Conservation (phyloP, 1,140 invertebrate genomes). For the Brachionus rubens region DNA sequence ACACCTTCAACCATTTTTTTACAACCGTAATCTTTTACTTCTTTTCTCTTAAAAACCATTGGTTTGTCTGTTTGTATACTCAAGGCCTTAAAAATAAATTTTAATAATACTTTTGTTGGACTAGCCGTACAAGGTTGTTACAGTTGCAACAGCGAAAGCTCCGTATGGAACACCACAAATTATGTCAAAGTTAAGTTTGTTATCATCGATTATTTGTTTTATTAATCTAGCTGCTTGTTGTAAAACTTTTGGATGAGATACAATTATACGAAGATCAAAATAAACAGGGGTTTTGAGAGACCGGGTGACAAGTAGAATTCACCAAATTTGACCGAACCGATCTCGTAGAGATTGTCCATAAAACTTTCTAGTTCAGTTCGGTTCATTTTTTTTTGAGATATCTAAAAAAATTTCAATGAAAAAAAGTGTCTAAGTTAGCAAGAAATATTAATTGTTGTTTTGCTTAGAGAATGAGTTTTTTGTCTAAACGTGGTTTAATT, state of each 20-base stretch:
- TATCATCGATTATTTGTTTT: background rate
- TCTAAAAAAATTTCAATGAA: too few relatives aligned
- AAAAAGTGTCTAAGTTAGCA: background rate
- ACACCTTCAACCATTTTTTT: constrained; percentile 91
- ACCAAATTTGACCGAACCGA: constrained; percentile 36
- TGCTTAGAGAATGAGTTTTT: background rate
- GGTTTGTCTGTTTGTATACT: constrained; percentile 66
- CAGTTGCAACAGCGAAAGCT: constrained; percentile 84
- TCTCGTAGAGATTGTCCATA: constrained; percentile 45
- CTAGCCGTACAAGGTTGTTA: constrained; percentile 48
- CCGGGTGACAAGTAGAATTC: constrained; percentile 61
- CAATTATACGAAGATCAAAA: constrained; percentile 82
- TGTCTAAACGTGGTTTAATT: too few relatives aligned
- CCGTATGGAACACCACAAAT: constrained; percentile 96
- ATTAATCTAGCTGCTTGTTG: constrained; percentile 29
- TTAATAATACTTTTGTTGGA: background rate
- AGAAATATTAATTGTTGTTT: background rate
- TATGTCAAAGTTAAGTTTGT: constrained; percentile 64
- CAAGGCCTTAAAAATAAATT: constrained; percentile 52
- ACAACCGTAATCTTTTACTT: constrained; percentile 86
- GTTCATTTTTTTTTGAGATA: constrained; percentile 65
- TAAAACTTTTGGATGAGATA: constrained; percentile 80
- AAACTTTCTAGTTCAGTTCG: constrained; percentile 23
- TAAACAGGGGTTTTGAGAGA: constrained; percentile 85
- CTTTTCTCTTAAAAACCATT: constrained; percentile 79